Evolutionary conservation across 2,113 vertebrate genomes (phyloP).

Genomic region (Urocitellus parryii): DNA sequence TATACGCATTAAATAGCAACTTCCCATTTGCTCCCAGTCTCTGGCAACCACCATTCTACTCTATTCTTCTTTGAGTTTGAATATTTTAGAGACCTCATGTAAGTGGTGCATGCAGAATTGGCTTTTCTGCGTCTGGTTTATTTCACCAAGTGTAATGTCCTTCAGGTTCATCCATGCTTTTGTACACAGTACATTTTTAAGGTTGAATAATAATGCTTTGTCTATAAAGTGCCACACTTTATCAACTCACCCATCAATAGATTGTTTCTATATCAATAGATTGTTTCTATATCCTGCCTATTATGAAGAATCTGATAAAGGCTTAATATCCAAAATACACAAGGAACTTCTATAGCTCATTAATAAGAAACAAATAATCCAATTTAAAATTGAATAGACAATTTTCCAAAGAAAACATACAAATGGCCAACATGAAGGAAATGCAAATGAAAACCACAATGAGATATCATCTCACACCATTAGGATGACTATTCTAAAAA

Average conservation of each 20-base stretch:
- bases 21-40: background rate
- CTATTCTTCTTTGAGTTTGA: background rate
- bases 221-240: background rate
- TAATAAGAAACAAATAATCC: background rate
- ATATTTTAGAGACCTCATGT: background rate
- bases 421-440: background rate
- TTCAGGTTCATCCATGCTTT: background rate
- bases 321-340: background rate
- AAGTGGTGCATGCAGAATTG: background rate
- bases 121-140: background rate
- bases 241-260: background rate
- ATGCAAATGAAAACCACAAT: conserved; percentile 5
- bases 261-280: background rate
- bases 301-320: background rate
- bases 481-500: background rate
- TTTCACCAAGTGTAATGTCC: background rate
- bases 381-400: background rate
- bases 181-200: background rate
- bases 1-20: background rate
- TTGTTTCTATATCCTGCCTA: background rate
- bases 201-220: background rate
- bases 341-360: background rate
- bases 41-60: background rate
- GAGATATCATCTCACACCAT: background rate
- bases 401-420: background rate